phyloP scores from a whole-genome alignment of 1,140 invertebrate genomes.

The Procambarus virginalis region DNA sequence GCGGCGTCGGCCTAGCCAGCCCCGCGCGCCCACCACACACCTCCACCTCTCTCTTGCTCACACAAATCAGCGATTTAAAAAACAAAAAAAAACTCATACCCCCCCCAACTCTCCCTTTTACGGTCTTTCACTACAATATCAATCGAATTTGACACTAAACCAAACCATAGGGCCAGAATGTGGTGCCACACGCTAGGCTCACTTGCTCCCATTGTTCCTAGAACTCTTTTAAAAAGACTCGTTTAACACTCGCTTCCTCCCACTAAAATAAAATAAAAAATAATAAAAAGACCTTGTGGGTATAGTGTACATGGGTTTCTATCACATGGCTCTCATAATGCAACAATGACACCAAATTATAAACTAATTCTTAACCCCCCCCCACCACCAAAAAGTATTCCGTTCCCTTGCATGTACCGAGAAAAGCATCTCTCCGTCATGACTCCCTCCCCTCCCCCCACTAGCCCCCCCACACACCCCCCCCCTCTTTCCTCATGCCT shows the following conservation, averaged over 20 bases:
- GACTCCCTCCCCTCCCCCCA: background rate
- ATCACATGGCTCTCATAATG: background rate
- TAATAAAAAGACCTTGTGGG: background rate
- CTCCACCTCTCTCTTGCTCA: background rate
- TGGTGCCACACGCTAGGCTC: background rate
- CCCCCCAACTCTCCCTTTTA: background rate
- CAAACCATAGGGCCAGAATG: background rate
- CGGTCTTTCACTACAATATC: constrained; percentile 23
- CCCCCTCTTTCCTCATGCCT: constrained; percentile 7
- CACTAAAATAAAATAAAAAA: background rate
- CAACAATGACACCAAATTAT: background rate
- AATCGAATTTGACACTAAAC: constrained; percentile 4
- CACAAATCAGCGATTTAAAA: background rate
- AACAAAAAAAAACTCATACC: constrained; percentile 5
- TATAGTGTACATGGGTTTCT: background rate
- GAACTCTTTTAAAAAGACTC: background rate
- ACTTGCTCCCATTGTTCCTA: constrained; percentile 10
- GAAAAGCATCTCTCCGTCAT: background rate
- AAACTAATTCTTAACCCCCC: background rate
- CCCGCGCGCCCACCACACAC: constrained; percentile 6
- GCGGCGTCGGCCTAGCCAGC: constrained; percentile 31
- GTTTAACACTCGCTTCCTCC: background rate
- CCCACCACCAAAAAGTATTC: background rate
- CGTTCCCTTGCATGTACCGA: background rate
- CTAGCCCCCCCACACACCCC: too few species aligned